A percentile compares a stretch with the other conserved stretches of the same genome.
Evolutionary conservation across 2,113 vertebrate genomes (phyloP).

Genomic region (Syngnathus typhle): DNA sequence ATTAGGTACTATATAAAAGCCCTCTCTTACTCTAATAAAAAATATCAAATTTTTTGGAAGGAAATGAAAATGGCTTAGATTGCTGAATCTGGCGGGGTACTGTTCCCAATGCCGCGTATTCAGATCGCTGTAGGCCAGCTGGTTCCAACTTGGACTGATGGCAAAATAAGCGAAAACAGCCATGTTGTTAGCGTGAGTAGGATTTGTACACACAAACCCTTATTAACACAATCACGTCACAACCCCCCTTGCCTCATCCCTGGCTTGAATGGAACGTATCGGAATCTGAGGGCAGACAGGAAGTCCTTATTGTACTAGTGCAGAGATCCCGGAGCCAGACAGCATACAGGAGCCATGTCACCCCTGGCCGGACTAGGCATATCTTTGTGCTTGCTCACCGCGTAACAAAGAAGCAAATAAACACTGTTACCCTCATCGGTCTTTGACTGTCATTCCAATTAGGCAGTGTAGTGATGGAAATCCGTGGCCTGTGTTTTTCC

Average conservation of each 20-base stretch:
- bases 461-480: conserved; percentile 64
- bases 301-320: conserved; percentile 82
- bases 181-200: conserved; percentile 41
- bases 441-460: conserved; percentile 83
- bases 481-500: conserved; percentile 53
- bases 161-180: conserved; percentile 28
- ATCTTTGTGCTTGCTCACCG: conserved; percentile 82
- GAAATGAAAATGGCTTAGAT: neutral
- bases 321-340: conserved; percentile 77
- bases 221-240: conserved; percentile 48
- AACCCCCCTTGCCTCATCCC: conserved; percentile 38
- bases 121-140: neutral
- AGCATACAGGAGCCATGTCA: conserved; percentile 73
- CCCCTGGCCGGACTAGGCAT: conserved; percentile 64
- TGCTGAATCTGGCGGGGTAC: neutral
- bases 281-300: conserved; percentile 76
- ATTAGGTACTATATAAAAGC: neutral
- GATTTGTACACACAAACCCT: conserved; percentile 20
- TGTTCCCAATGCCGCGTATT: neutral
- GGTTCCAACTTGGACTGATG: conserved; percentile 14
- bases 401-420: conserved; percentile 84
- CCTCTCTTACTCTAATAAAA: neutral
- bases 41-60: neutral
- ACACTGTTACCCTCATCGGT: conserved; percentile 70
- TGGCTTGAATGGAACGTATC: conserved; percentile 47